A percentile compares a stretch with the other conserved stretches of the same genome.
phyloP scores from a whole-genome alignment of 2,113 vertebrate genomes.

The Hyaena hyaena region DNA sequence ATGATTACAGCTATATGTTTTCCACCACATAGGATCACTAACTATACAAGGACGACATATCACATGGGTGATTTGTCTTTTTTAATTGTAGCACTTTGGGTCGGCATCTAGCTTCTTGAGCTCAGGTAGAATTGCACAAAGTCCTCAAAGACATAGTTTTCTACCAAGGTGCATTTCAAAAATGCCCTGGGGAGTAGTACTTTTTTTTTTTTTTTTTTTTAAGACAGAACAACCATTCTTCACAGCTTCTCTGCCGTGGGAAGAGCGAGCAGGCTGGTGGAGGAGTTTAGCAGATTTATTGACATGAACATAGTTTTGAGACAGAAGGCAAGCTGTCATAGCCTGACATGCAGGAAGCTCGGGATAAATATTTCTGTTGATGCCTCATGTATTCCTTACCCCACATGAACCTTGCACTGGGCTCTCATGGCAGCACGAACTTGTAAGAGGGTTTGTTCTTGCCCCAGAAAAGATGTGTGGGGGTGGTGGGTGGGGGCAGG shows the following conservation, averaged over 20 bases:
- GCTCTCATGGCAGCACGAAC: neutral
- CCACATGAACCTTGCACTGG: neutral
- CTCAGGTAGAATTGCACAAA: neutral
- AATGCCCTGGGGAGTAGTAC: neutral
- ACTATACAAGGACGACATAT: too few relatives aligned
- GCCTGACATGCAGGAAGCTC: constrained; percentile 66
- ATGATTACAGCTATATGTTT: fast-evolving
- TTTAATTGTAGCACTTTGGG: too few relatives aligned
- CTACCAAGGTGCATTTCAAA: neutral
- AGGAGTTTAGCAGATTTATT: constrained; percentile 86
- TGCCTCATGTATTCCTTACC: constrained; percentile 59
- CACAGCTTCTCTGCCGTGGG: constrained; percentile 75
- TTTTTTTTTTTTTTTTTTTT: neutral
- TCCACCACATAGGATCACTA: too few relatives aligned
- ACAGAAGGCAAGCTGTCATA: constrained; percentile 85
- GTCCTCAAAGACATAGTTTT: neutral
- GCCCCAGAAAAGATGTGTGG: neutral
- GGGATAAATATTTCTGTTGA: constrained; percentile 81
- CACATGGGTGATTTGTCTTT: too few relatives aligned
- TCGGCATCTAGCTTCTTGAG: neutral
- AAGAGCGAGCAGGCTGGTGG: constrained; percentile 82
- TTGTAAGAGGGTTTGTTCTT: neutral
- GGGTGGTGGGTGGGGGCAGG: too few relatives aligned
- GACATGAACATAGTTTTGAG: constrained; percentile 79
- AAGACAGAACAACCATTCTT: constrained; percentile 76